Percentiles rank a stretch among this genome's conserved stretches.
These are phyloP conservation scores for Saccostrea cuccullata DNA, from an alignment of 1,140 invertebrate genomes.

Conservation along the genomic window DNA sequence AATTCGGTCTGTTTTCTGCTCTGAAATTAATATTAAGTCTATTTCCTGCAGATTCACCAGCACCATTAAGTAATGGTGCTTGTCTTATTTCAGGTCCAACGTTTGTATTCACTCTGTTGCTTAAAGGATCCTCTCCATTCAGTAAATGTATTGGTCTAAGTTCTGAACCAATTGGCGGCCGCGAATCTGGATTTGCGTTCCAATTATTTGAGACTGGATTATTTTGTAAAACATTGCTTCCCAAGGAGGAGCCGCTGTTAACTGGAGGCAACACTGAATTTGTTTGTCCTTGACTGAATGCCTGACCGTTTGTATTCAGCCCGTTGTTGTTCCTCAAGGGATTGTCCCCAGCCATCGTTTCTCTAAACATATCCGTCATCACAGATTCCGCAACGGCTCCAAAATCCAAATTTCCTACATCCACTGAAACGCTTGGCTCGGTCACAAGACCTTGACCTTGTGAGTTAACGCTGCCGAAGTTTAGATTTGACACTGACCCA, in stretches of 20 bases:
- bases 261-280: not conserved
- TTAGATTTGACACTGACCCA: not conserved
- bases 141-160: not conserved
- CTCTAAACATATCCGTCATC: constrained; percentile 27
- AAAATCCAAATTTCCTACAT: constrained; percentile 2
- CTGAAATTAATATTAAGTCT: constrained; percentile 3
- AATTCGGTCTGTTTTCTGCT: not conserved
- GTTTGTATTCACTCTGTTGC: too few species aligned
- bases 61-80: not conserved
- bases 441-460: not conserved
- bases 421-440: not conserved
- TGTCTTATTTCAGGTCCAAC: not conserved
- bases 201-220: not conserved
- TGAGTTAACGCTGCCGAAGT: not conserved
- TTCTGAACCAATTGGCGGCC: not conserved
- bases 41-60: not conserved
- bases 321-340: not conserved
- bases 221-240: not conserved
- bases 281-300: not conserved
- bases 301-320: not conserved
- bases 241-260: not conserved
- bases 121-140: not conserved
- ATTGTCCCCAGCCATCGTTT: not conserved
- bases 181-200: not conserved
- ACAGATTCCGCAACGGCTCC: not conserved